Evolutionary conservation across 2,888 invertebrate genomes (phyloP).

Genomic region (Pseudococcus jackbeardsleyi): DNA sequence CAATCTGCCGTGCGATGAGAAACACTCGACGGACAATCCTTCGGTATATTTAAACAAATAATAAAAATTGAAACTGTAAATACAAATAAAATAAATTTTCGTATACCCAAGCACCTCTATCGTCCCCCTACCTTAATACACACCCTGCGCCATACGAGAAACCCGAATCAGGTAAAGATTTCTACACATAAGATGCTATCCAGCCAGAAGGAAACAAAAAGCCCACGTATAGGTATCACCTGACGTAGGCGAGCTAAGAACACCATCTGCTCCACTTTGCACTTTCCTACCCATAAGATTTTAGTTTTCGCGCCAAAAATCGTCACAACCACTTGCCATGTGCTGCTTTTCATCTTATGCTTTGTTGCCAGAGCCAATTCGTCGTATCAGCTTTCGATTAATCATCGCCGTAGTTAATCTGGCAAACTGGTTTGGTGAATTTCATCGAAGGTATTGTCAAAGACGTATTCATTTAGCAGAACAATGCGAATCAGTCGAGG

Average conservation of each 20-base stretch:
- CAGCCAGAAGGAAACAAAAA: constrained; percentile 44
- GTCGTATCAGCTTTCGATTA: constrained; percentile 31
- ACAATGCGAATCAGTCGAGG: constrained; percentile 27
- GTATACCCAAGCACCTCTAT: not conserved
- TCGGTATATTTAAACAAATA: constrained; percentile 24
- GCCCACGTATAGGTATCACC: constrained; percentile 52
- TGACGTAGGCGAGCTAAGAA: constrained; percentile 30
- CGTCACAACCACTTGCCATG: not conserved
- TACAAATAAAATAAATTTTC: not conserved
- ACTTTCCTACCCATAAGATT: constrained; percentile 14
- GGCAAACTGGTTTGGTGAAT: constrained; percentile 28
- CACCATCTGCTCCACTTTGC: constrained; percentile 48
- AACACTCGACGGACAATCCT: not conserved
- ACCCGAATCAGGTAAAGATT: constrained; percentile 50
- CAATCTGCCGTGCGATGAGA: not conserved
- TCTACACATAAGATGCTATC: not conserved
- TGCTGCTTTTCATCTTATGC: not conserved
- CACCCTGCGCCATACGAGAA: constrained; percentile 3
- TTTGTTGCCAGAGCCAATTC: not conserved
- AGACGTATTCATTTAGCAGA: not conserved
- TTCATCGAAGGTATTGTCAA: constrained; percentile 13
- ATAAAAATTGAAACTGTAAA: constrained; percentile 43
- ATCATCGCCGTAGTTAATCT: not conserved
- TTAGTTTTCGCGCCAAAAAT: constrained; percentile 44
- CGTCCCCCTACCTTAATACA: not conserved